These are phyloP conservation scores for Perodicticus potto DNA, from an alignment of 2,797 vertebrate genomes.

Conservation along the genomic window DNA sequence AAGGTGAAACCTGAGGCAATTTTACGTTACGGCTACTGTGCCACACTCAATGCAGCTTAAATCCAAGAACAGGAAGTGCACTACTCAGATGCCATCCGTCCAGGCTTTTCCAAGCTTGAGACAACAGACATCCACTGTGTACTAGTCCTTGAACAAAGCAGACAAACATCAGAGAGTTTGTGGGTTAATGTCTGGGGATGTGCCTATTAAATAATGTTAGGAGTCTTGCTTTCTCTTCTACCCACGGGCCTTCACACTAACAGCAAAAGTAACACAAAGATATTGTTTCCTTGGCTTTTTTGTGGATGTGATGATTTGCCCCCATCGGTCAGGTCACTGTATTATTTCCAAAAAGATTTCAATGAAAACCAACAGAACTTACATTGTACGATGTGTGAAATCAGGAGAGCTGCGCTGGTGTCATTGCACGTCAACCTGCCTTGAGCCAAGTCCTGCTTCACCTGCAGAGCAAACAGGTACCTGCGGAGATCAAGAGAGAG, in stretches of 20 bases:
- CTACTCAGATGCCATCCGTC: not conserved
- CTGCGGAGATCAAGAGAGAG: conserved; percentile 87
- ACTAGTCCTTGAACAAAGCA: not conserved
- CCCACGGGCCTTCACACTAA: not conserved
- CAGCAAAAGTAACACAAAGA: not conserved
- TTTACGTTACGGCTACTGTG: not conserved
- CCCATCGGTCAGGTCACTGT: fast-evolving
- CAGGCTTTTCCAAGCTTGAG: conserved; percentile 34
- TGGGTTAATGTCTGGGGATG: not conserved
- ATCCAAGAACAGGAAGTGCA: conserved; percentile 32
- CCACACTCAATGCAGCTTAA: not conserved
- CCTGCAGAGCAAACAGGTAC: conserved; percentile 98
- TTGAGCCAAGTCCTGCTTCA: conserved; percentile 96
- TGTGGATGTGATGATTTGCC: not conserved
- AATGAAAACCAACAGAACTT: conserved; percentile 84
- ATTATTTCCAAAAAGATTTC: not conserved
- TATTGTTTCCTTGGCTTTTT: no score
- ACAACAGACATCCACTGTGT: not conserved
- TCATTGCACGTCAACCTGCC: conserved; percentile 96
- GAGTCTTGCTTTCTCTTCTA: not conserved
- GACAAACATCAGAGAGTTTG: not conserved
- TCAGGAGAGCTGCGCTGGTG: conserved; percentile 95
- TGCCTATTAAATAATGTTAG: not conserved
- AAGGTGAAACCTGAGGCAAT: not conserved
- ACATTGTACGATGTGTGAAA: conserved; percentile 98